Conservation (phyloP, 2,888 invertebrate genomes). For the Acrobasis suavella region DNA sequence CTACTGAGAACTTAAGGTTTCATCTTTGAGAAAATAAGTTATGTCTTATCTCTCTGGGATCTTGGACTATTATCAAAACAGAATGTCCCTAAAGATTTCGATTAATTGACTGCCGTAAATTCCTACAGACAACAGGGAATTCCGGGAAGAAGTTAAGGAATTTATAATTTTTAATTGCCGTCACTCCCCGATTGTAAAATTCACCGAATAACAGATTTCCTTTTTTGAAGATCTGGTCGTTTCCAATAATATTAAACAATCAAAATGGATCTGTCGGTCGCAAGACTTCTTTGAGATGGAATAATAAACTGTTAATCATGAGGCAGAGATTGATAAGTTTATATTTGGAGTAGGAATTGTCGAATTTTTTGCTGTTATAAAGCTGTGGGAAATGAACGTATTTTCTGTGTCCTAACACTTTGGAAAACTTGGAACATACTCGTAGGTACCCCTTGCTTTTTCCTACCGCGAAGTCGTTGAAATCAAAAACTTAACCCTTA, state of each 20-base stretch:
- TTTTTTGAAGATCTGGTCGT: background rate
- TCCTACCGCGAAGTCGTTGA: too few species aligned
- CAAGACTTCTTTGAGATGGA: background rate
- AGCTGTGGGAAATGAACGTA: too few species aligned
- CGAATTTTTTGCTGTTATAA: background rate
- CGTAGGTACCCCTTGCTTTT: too few species aligned
- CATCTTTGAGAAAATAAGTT: too few species aligned
- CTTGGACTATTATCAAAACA: background rate
- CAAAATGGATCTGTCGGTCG: background rate
- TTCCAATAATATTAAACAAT: slow-evolving; percentile 2
- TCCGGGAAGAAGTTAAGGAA: slow-evolving; percentile 3
- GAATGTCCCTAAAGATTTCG: background rate
- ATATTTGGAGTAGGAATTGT: too few species aligned
- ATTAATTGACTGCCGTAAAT: slow-evolving; percentile 5
- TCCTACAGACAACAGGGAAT: background rate
- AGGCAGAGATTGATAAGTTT: too few species aligned
- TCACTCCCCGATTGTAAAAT: slow-evolving; percentile 11
- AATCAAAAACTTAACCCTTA: too few species aligned
- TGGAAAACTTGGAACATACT: too few species aligned
- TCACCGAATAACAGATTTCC: background rate
- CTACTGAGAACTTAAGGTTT: too few species aligned
- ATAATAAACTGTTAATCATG: background rate
- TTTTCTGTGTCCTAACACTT: too few species aligned
- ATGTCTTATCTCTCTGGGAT: too few species aligned
- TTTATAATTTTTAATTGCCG: slow-evolving; percentile 13